Conservation (phyloP, 1,140 invertebrate species). For the Pachyrhynchus sulphureomaculatus region DNA sequence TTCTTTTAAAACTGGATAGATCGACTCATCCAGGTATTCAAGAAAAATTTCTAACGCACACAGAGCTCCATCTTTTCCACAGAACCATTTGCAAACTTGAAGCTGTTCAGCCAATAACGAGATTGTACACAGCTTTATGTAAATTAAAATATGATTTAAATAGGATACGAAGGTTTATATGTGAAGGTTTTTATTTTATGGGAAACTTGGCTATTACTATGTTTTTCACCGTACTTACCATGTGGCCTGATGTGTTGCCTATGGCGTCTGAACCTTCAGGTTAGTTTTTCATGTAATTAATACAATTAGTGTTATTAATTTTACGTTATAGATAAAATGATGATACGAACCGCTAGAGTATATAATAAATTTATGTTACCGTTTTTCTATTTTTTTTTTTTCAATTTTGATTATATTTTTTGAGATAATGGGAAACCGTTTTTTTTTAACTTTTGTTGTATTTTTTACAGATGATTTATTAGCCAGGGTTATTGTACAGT, state of each 20-base stretch:
- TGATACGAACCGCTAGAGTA: neutral
- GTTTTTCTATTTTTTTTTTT: too few relatives aligned
- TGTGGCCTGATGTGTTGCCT: conserved; percentile 45
- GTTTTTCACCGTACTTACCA: conserved; percentile 41
- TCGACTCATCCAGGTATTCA: conserved; percentile 17
- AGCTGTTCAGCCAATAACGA: conserved; percentile 20
- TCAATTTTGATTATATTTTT: too few relatives aligned
- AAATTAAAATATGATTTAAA: conserved; percentile 36
- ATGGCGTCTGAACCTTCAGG: conserved; percentile 21
- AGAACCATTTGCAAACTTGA: neutral
- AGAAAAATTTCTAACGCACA: conserved; percentile 6
- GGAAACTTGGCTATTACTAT: conserved; percentile 41
- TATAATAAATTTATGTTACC: too few relatives aligned
- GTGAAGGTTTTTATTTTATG: conserved; percentile 43
- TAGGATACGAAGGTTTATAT: conserved; percentile 40
- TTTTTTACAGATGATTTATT: conserved; percentile 35
- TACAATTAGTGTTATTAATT: neutral
- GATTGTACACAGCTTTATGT: conserved; percentile 39
- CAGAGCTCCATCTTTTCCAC: conserved; percentile 14
- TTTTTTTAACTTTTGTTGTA: too few relatives aligned
- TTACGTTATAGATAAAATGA: conserved; percentile 1
- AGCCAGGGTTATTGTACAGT: conserved; percentile 40
- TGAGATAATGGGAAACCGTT: too few relatives aligned
- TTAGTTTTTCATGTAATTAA: conserved; percentile 19
- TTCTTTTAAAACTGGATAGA: conserved; percentile 10